phyloP scores from a whole-genome alignment of 2,888 invertebrate species.

The Clepsis dumicolana region DNA sequence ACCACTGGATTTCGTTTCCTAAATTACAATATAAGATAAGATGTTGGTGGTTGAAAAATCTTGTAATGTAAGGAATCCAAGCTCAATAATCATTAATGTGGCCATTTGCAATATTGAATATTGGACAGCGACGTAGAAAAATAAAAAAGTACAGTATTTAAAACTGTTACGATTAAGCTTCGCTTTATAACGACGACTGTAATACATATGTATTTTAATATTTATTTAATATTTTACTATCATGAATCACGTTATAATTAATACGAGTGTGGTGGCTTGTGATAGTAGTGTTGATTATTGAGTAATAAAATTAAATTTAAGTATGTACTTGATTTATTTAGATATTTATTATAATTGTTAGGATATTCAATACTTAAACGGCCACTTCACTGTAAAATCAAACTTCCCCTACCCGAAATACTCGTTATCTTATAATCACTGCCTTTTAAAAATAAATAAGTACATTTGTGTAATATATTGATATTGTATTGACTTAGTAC shows the following conservation, averaged over 20 bases:
- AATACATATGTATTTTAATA: slow-evolving; percentile 61
- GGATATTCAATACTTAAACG: slow-evolving; percentile 16
- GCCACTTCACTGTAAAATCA: slow-evolving; percentile 19
- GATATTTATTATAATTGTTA: slow-evolving; percentile 33
- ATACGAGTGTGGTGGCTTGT: slow-evolving; percentile 82
- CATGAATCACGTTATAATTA: slow-evolving; percentile 71
- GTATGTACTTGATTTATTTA: slow-evolving; percentile 31
- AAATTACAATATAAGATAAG: not conserved
- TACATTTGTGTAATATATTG: not conserved
- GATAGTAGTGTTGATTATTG: slow-evolving; percentile 71
- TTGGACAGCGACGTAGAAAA: slow-evolving; percentile 60
- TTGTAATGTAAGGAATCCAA: slow-evolving; percentile 15
- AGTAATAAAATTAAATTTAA: slow-evolving; percentile 24
- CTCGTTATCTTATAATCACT: slow-evolving; percentile 29
- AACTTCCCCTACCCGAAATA: slow-evolving; percentile 7
- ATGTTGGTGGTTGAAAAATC: slow-evolving; percentile 2
- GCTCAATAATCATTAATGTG: slow-evolving; percentile 21
- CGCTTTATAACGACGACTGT: slow-evolving; percentile 79
- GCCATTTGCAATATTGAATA: slow-evolving; percentile 47
- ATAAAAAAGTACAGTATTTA: slow-evolving; percentile 63
- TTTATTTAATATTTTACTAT: slow-evolving; percentile 56
- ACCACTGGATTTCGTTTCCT: not conserved
- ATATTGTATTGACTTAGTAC: slow-evolving; percentile 8
- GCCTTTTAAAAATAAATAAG: slow-evolving; percentile 26
- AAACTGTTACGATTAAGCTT: slow-evolving; percentile 69